phyloP scores from a whole-genome alignment of 1,140 invertebrate species.

The Bombus breviceps region DNA sequence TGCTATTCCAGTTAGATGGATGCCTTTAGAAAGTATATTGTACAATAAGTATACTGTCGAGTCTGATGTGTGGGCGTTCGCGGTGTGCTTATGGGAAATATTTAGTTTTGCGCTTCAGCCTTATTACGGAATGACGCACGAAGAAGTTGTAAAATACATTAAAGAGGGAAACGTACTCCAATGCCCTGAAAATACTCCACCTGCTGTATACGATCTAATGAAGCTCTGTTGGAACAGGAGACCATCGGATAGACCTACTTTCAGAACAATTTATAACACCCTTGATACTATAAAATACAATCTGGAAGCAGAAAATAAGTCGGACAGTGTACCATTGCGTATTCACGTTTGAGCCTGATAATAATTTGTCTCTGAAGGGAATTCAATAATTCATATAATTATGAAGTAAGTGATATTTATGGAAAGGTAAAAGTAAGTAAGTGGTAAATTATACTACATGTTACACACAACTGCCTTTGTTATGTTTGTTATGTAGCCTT shows the following conservation, averaged over 20 bases:
- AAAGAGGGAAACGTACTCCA: constrained; percentile 95
- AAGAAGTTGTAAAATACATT: constrained; percentile 96
- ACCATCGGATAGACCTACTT: constrained; percentile 92
- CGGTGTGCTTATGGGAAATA: constrained; percentile 96
- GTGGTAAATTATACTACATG: constrained; percentile 47
- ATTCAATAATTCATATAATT: constrained; percentile 14
- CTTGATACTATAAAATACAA: constrained; percentile 86
- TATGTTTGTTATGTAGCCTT: constrained; percentile 57
- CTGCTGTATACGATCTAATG: constrained; percentile 96
- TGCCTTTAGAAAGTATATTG: constrained; percentile 96
- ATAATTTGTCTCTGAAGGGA: constrained; percentile 9
- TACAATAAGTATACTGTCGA: constrained; percentile 97
- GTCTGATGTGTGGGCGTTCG: constrained; percentile 97
- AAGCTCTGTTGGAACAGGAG: constrained; percentile 95
- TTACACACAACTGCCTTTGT: constrained; percentile 53
- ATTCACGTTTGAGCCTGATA: constrained; percentile 73
- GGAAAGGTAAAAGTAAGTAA: constrained; percentile 35
- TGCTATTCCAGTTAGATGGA: constrained; percentile 96
- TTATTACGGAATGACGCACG: constrained; percentile 97
- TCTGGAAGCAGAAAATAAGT: constrained; percentile 80
- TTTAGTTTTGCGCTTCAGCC: constrained; percentile 97
- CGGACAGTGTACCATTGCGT: constrained; percentile 75
- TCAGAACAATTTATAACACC: constrained; percentile 88
- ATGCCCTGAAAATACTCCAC: constrained; percentile 94
- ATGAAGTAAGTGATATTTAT: constrained; percentile 47